These are phyloP conservation scores for Pachyseris speciosa DNA, from an alignment of 64 coral and sea anemone species.

Conservation along the genomic window DNA sequence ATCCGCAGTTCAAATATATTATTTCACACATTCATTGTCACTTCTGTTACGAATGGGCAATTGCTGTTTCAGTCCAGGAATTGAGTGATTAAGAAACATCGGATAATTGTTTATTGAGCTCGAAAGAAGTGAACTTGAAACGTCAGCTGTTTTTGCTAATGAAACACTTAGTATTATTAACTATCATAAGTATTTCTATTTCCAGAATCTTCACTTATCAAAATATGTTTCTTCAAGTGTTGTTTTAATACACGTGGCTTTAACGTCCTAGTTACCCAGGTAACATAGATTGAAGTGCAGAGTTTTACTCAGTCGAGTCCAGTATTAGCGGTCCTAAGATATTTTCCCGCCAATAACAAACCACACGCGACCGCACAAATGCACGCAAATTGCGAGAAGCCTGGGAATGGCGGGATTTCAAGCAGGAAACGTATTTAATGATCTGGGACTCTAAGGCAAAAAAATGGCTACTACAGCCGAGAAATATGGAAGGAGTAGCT, in stretches of 20 bases:
- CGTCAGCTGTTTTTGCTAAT: neutral
- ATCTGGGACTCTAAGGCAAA: constrained; percentile 68
- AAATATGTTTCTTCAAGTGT: neutral
- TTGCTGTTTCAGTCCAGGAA: too few species aligned
- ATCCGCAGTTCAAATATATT: too few species aligned
- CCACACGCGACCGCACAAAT: constrained; percentile 71
- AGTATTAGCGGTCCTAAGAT: constrained; percentile 64
- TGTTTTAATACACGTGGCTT: neutral
- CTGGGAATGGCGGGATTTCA: constrained; percentile 71
- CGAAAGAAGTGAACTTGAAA: too few species aligned
- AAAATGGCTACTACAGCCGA: neutral
- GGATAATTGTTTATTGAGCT: too few species aligned
- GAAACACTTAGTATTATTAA: neutral
- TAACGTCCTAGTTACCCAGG: neutral
- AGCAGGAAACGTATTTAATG: constrained; percentile 63
- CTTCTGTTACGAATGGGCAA: too few species aligned
- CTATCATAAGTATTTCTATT: neutral
- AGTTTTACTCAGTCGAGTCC: constrained; percentile 44
- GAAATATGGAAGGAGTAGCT: neutral
- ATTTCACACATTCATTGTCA: too few species aligned
- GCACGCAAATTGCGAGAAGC: constrained; percentile 49
- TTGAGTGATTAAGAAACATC: too few species aligned
- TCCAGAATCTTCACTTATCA: neutral
- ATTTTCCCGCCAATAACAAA: constrained; percentile 80
- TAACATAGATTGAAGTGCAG: neutral